Evolutionary conservation across 2,113 vertebrate genomes (phyloP).

Genomic region (Mesembrinibis cayennensis): DNA sequence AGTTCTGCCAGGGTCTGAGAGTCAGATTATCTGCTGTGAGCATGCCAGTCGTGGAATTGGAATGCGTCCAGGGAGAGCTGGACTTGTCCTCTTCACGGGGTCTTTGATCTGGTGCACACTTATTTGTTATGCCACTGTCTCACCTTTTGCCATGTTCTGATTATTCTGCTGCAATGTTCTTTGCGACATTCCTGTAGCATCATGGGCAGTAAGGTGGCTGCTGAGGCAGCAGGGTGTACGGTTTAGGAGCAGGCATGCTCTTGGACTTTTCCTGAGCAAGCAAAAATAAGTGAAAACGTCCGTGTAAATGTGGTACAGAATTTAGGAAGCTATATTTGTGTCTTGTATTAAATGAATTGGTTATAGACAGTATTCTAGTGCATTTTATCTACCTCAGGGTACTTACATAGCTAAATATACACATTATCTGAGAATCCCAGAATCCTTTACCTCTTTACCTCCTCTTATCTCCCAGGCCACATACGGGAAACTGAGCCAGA

Average conservation of each 20-base stretch:
- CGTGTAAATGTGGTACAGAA: background rate
- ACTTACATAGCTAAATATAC: background rate
- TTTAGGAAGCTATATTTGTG: background rate
- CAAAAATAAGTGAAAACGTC: background rate
- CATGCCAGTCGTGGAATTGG: background rate
- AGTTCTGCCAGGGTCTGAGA: background rate
- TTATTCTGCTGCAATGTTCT: background rate
- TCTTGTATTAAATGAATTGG: background rate
- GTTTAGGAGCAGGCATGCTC: background rate
- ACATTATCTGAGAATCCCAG: background rate
- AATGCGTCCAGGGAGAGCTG: background rate
- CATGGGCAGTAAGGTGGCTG: accelerated
- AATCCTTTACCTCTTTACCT: background rate
- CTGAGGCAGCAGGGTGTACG: accelerated
- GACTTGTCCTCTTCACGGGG: background rate
- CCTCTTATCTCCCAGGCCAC: background rate
- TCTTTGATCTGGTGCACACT: background rate
- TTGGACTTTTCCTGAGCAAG: background rate
- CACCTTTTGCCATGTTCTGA: background rate
- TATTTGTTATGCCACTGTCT: background rate
- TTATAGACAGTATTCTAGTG: background rate
- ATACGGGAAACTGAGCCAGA: background rate
- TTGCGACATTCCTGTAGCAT: background rate
- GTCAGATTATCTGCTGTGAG: conserved; percentile 4
- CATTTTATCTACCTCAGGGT: background rate